Evolutionary conservation across 1,140 invertebrate species (phyloP).

Genomic region (Cryptotermes secundus): DNA sequence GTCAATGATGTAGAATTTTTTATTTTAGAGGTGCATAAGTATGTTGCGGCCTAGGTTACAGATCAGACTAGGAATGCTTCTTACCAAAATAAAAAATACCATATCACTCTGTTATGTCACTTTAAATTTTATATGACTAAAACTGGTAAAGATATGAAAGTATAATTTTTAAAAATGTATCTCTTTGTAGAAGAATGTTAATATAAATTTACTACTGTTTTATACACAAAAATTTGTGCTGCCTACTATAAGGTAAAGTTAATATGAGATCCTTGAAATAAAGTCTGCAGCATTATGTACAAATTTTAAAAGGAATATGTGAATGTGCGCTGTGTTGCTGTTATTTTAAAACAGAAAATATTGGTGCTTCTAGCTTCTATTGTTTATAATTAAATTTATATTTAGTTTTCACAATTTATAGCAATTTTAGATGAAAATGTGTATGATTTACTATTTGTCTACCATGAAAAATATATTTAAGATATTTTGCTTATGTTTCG

Average conservation of each 20-base stretch:
- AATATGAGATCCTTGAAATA: neutral
- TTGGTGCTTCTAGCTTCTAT: neutral
- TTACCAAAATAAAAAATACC: neutral
- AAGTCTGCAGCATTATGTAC: neutral
- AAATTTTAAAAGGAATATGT: neutral
- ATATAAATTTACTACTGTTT: conserved; percentile 8
- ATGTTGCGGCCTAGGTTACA: neutral
- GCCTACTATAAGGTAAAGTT: neutral
- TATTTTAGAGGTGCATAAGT: neutral
- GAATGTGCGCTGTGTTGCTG: neutral
- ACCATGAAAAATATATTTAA: neutral
- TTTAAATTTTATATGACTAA: neutral
- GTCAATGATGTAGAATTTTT: neutral
- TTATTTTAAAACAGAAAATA: neutral
- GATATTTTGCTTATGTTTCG: neutral
- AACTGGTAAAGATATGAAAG: neutral
- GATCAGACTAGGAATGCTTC: neutral
- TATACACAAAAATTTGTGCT: neutral
- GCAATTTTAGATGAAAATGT: neutral
- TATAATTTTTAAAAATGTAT: neutral
- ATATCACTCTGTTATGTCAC: conserved; percentile 8
- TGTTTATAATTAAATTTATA: neutral
- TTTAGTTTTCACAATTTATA: neutral
- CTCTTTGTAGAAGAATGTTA: neutral
- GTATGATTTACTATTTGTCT: neutral